Evolutionary conservation across 2,797 vertebrate genomes (phyloP).

Genomic region (Acipenser ruthenus): DNA sequence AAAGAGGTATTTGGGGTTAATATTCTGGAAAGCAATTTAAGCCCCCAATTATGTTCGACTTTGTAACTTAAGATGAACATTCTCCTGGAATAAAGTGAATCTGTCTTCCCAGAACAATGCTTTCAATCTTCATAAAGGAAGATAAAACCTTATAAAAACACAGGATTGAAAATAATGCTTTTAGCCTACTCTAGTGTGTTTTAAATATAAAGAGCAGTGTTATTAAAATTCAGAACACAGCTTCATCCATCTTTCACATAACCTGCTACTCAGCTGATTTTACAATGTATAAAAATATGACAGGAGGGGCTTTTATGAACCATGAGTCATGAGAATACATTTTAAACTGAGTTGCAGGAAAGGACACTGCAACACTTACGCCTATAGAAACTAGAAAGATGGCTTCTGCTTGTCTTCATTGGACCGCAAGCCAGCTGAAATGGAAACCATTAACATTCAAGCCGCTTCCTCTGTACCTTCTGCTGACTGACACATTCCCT

Average conservation of each 20-base stretch:
- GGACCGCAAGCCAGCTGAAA: conserved; percentile 61
- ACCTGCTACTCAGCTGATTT: background rate
- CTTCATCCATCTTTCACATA: background rate
- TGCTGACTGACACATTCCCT: conserved; percentile 66
- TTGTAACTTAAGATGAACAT: conserved; percentile 4
- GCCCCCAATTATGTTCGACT: conserved; percentile 1
- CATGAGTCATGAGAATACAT: background rate
- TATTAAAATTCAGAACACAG: background rate
- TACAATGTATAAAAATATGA: background rate
- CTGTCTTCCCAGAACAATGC: conserved; percentile 4
- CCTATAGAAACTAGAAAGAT: conserved; percentile 21
- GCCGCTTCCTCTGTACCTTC: conserved; percentile 50
- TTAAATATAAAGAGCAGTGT: background rate
- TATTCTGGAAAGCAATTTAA: conserved; percentile 1
- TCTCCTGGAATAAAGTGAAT: background rate
- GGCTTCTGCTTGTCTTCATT: conserved; percentile 65
- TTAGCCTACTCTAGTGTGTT: background rate
- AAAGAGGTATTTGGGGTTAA: conserved; percentile 1
- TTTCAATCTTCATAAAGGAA: background rate
- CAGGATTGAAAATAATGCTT: background rate
- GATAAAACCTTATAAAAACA: conserved; percentile 1
- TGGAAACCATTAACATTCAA: conserved; percentile 59
- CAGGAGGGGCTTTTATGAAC: background rate
- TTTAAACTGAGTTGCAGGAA: background rate
- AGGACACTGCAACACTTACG: background rate